Base-by-base conservation (phyloP, 2,113 vertebrate genomes). In the Nematolebias whitei region DNA sequence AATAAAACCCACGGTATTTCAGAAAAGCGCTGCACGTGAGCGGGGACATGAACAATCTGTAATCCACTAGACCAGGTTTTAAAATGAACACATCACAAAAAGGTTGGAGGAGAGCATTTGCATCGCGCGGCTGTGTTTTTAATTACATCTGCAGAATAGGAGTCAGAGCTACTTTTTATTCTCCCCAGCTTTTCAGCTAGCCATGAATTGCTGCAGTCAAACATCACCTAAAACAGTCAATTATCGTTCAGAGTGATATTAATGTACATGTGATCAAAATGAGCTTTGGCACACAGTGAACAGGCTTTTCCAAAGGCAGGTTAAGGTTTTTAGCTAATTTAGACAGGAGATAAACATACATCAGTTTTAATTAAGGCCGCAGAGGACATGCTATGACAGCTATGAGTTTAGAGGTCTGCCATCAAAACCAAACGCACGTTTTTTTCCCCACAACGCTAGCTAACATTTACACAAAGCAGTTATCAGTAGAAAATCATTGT, bases 71-170 rank as follows among this genome's bases (percentile, higher is more conserved):
- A 73, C 18, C 12, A 1, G 43, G 66, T 66, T 80, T 65, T 76
- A 54, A 84, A 83, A 86, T 48, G 69, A 82, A 71, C 77, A 86
- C 76, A 82, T 73, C 51, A 63, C 12, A 7, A 44, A 26, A 22
- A 22, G 0, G n/a, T 26, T 16, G 53, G 65, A 35, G 69, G 70
- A 43, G 23, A 61, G 48, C 16, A 20, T 69, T 57, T 72, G 47
- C 51, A 15, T 78, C 78, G 77, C 44, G 24, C 75, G 72, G 64
- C 73, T 82, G 73, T 73, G 68, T 59, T 69, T 80, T 73, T 69
- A 62, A 12, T 14, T 48, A 70, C 83, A 87, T 84, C 74, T 80
- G 81, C 69, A 70, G 49, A 66, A 26, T 41, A 32, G 35, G 19
- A 78, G 54, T 45, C 35, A 12, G 66, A 40, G 60, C 47, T 18